Evolutionary conservation across 2,888 invertebrate species (phyloP), one percentile per base, ranked within the genome.

Genomic region (Flexamia atlantica): DNA sequence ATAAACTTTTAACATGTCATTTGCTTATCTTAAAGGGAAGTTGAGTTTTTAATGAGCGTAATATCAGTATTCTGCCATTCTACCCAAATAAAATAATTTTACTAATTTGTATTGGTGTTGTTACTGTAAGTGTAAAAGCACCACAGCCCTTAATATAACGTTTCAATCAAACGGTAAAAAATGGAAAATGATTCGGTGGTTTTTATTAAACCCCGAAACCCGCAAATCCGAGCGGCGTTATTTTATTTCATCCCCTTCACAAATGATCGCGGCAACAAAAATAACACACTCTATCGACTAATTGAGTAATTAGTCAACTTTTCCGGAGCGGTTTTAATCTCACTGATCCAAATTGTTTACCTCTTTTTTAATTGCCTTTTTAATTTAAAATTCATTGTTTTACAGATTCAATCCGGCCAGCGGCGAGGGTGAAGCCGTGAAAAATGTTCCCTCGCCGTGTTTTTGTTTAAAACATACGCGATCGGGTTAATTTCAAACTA

Each of bases 371-470:
- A 79, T 79, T 79, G 79, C 79, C 57, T 79, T 79, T 79, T 79
- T 79, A 79, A 79, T 79, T 79, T 79, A 79, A 79, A 79, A 79
- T 79, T 53, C 79, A 79, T 79, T 79, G 79, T 79, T 79, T 79
- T 57, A 53, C 79, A n/a, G 53, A 64, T 28, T 2, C 64, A 46
- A 46, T 46, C 46, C 17, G 46, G 2, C 17, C 46, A 17, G 46
- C 28, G 28, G 60, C 23, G 46, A 36, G 36, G 36, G 36, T 36
- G 36, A 36, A 36, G 36, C 36, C 36, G 36, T 36, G 36, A 36
- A 36, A 36, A 36, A 36, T 4, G 36, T 36, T 36, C 9, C 9
- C 5, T 36, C 36, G 36, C 36, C 5, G 36, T 36, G 9, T 36
- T 36, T 36, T 36, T n/a, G n/a, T n/a, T n/a, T n/a, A n/a, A n/a